Percentiles rank a stretch among this genome's conserved stretches.
Conservation (phyloP, 2,113 vertebrate species). For the Lamprotornis superbus region DNA sequence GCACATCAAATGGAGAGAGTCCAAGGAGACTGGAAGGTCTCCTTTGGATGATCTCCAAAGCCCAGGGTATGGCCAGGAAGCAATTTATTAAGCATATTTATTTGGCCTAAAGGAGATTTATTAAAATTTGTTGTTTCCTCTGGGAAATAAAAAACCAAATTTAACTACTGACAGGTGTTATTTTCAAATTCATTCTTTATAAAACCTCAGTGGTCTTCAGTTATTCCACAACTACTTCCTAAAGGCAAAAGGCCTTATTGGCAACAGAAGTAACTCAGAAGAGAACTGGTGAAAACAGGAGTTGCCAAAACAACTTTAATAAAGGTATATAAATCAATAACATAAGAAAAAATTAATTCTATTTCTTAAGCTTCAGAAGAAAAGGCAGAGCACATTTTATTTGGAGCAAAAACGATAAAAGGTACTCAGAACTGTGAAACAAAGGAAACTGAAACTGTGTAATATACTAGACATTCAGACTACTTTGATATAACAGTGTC, state of each 20-base stretch:
- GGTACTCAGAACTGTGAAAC: neutral
- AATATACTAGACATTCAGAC: neutral
- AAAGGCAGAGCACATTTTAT: neutral
- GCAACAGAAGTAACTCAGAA: neutral
- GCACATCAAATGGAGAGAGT: neutral
- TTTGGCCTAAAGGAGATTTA: neutral
- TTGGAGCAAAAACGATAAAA: neutral
- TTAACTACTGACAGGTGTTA: neutral
- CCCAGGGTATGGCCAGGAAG: neutral
- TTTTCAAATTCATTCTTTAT: neutral
- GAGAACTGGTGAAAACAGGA: neutral
- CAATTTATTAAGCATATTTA: neutral
- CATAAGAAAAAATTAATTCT: neutral
- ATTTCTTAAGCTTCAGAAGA: neutral
- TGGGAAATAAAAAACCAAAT: neutral
- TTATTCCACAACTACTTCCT: neutral
- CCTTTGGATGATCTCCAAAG: neutral
- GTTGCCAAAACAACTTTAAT: neutral
- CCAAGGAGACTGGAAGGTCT: neutral
- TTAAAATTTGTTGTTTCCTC: neutral
- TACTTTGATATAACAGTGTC: neutral
- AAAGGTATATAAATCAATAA: neutral
- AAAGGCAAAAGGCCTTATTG: neutral
- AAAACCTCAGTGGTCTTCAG: neutral
- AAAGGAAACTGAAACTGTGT: too few relatives aligned